Percentiles rank a stretch among this genome's conserved stretches.
Conservation (phyloP, 2,113 vertebrate genomes). For the Plecotus auritus region DNA sequence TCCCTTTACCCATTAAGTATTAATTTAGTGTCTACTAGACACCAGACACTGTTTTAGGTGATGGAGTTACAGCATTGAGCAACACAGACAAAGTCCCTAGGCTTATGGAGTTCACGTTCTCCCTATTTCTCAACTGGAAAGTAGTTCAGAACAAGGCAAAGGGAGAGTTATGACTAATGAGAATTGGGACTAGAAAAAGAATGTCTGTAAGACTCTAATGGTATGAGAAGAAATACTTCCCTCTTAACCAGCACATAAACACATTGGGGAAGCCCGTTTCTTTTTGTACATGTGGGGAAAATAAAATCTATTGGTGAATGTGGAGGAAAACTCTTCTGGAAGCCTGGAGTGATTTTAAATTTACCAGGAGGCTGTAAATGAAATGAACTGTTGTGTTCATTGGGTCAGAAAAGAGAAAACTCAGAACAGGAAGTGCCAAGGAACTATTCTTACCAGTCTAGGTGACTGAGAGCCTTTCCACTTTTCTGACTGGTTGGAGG, state of each 20-base stretch:
- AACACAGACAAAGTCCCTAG: neutral
- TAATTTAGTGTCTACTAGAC: neutral
- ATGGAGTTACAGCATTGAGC: neutral
- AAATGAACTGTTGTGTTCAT: slow-evolving; percentile 12
- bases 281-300: slow-evolving; percentile 58
- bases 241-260: slow-evolving; percentile 70
- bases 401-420: slow-evolving; percentile 13
- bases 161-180: slow-evolving; percentile 61
- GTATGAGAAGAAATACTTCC: slow-evolving; percentile 55
- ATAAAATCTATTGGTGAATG: slow-evolving; percentile 60
- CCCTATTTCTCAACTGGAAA: slow-evolving; percentile 20
- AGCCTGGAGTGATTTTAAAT: slow-evolving; percentile 31
- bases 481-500: neutral
- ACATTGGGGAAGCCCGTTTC: slow-evolving; percentile 57
- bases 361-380: slow-evolving; percentile 35
- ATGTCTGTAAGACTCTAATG: slow-evolving; percentile 52
- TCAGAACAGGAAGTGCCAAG: neutral
- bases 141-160: neutral
- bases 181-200: slow-evolving; percentile 63
- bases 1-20: neutral
- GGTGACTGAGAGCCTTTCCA: slow-evolving; percentile 45
- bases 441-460: slow-evolving; percentile 43
- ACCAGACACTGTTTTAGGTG: neutral
- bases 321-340: slow-evolving; percentile 34
- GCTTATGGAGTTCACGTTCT: neutral